Evolutionary conservation across 2,888 invertebrate genomes (phyloP), one percentile per base, ranked within the genome.

Genomic region (Cataglyphis rosenhaueri): DNA sequence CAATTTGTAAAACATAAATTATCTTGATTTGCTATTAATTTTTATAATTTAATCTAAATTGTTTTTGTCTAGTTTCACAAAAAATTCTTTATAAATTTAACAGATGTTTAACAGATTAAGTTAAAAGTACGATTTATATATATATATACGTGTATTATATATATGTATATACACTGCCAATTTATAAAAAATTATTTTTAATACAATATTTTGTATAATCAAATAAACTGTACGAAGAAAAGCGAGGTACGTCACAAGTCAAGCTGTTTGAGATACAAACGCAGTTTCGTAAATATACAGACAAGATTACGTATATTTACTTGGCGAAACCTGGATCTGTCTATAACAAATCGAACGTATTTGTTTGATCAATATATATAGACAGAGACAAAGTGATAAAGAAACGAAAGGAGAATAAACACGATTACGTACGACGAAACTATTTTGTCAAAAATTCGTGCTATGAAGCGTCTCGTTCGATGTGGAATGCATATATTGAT

Each of bases 401-500:
- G 29, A 59, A 18, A 32, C 12, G n/a, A 18, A 25, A 32, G 9
- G 5, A 44, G 59, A 59, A 48, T 57, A 68, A 25, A 21, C 59
- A 21, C 35, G 3, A 12, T 41, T 29, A 25, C 25, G 38, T 59
- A 59, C 25, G 4, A 32, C 15, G 10, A n/a, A 59, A 70, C 12
- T 70, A 35, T 59, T 78, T 44, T 44, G 21, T 59, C 35, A 25
- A 57, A 59, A 59, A 70, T 44, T 68, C 59, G 25, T 55, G 15
- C 15, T 64, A 52, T 52, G 74, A 79, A 64, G 65, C 35, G 62
- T 41, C 25, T 66, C 21, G n/a, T 1, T 57, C 55, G 41, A 2
- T 76, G 29, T 32, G 55, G 66, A 29, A 57, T 9, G 29, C 29
- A 21, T 66, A 21, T 48, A 66, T 66, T 35, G 66, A 66, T 78